Percentiles rank a stretch among this genome's conserved stretches.
These are phyloP conservation scores for Drosophila buzzatii DNA, from an alignment of 2,888 invertebrate genomes.

Conservation along the genomic window DNA sequence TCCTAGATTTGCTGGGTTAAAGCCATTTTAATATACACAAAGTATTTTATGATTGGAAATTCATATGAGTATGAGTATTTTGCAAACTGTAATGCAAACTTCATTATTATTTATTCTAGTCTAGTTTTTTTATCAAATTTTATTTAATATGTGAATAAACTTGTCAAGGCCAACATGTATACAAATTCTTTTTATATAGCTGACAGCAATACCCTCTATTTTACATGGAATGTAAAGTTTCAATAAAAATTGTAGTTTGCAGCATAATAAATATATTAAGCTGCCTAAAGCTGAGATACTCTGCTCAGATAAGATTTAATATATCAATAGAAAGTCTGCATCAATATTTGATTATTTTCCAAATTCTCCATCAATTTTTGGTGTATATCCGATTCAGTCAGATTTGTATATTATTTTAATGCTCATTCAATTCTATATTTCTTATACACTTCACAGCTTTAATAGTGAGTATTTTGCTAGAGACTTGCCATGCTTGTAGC, in stretches of 20 bases:
- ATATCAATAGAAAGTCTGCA: too few relatives aligned
- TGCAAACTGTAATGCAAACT: background rate
- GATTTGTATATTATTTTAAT: too few relatives aligned
- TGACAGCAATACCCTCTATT: background rate
- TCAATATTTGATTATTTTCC: too few relatives aligned
- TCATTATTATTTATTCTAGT: background rate
- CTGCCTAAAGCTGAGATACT: too few relatives aligned
- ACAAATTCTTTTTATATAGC: background rate
- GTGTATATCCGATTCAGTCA: too few relatives aligned
- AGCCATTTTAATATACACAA: background rate
- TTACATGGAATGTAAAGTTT: background rate
- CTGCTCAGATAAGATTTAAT: too few relatives aligned
- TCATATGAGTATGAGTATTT: background rate
- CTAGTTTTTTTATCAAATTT: background rate
- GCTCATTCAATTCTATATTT: background rate
- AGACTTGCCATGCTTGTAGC: conserved; percentile 6
- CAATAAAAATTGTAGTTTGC: too few relatives aligned
- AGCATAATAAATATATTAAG: too few relatives aligned
- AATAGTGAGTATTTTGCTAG: conserved; percentile 20
- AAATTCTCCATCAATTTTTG: too few relatives aligned
- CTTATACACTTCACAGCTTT: background rate
- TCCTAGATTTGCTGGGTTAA: too few relatives aligned
- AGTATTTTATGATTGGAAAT: background rate
- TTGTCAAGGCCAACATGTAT: background rate
- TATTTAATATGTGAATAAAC: background rate